A percentile compares a stretch with the other conserved stretches of the same genome.
phyloP scores from a whole-genome alignment of 1,140 invertebrate species.

The Lordiphosa collinella region DNA sequence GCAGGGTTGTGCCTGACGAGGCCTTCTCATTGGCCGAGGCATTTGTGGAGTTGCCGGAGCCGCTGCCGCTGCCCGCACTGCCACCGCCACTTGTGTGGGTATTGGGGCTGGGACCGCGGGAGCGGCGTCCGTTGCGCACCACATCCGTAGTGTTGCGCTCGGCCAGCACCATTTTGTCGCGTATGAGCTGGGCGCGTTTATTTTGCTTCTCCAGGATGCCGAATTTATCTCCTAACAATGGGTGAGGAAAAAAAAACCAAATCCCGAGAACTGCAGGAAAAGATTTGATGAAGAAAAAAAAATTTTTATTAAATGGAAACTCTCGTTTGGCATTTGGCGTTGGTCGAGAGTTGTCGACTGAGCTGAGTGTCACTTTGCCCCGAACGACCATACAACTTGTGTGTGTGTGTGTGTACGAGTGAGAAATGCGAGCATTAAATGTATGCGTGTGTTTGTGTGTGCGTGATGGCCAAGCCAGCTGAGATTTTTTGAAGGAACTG shows the following conservation, averaged over 20 bases:
- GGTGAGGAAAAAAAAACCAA: conserved; percentile 4
- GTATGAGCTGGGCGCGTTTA: conserved; percentile 75
- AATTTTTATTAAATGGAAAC: conserved; percentile 51
- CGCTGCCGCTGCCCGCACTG: conserved; percentile 21
- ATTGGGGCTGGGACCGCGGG: conserved; percentile 93
- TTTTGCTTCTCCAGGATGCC: conserved; percentile 73
- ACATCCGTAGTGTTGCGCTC: conserved; percentile 89
- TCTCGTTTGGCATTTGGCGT: conserved; percentile 35
- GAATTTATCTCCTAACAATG: conserved; percentile 9
- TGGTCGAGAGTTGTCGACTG: conserved; percentile 39
- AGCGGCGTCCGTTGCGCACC: conserved; percentile 90
- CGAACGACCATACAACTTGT: conserved; percentile 38
- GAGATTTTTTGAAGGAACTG: conserved; percentile 35
- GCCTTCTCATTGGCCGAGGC: conserved; percentile 39
- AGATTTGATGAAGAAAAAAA: conserved; percentile 13
- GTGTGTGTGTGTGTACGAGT: conserved; percentile 14
- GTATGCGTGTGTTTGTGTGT: conserved; percentile 15
- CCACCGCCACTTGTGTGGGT: conserved; percentile 83
- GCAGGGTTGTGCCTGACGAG: conserved; percentile 32
- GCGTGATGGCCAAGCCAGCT: conserved; percentile 58
- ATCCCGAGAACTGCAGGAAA: conserved; percentile 10
- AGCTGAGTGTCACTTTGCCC: conserved; percentile 43
- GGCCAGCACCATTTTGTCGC: conserved; percentile 88
- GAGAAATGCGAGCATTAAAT: background rate
- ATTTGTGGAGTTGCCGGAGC: conserved; percentile 24